Conservation (phyloP, 2,888 invertebrate genomes). For the Hymenopus coronatus region DNA sequence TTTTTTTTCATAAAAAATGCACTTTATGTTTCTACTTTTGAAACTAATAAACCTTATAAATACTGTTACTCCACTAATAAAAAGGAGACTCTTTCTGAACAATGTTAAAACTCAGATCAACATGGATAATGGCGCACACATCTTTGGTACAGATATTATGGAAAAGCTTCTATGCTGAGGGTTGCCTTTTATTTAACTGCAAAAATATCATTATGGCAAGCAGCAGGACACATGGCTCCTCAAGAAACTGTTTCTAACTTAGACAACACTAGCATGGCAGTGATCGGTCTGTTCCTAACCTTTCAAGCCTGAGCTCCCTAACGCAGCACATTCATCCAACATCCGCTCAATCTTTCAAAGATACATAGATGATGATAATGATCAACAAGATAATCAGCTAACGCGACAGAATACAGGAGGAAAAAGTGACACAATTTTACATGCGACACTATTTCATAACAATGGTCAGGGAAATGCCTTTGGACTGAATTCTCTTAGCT, state of each 20-base stretch:
- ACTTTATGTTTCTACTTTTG: background rate
- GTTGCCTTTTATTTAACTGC: background rate
- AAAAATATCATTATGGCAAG: background rate
- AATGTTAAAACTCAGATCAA: slow-evolving; percentile 6
- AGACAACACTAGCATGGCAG: slow-evolving; percentile 21
- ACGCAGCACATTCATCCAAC: background rate
- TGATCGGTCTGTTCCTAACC: slow-evolving; percentile 24
- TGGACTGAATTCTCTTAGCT: background rate
- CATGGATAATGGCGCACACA: background rate
- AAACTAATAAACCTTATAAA: background rate
- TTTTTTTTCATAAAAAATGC: background rate
- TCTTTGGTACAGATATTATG: slow-evolving; percentile 7
- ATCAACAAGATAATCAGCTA: slow-evolving; percentile 16
- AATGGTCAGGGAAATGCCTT: background rate
- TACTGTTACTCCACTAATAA: background rate
- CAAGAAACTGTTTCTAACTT: background rate
- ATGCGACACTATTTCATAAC: background rate
- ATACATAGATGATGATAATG: background rate
- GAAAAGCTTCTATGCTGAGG: background rate
- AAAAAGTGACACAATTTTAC: background rate
- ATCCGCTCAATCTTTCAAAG: background rate
- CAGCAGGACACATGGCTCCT: background rate
- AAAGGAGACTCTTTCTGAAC: background rate
- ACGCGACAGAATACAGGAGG: slow-evolving; percentile 1
- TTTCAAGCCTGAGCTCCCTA: slow-evolving; percentile 16